Evolutionary conservation across 2,888 invertebrate genomes (phyloP).

Genomic region (Dynastes grantii): DNA sequence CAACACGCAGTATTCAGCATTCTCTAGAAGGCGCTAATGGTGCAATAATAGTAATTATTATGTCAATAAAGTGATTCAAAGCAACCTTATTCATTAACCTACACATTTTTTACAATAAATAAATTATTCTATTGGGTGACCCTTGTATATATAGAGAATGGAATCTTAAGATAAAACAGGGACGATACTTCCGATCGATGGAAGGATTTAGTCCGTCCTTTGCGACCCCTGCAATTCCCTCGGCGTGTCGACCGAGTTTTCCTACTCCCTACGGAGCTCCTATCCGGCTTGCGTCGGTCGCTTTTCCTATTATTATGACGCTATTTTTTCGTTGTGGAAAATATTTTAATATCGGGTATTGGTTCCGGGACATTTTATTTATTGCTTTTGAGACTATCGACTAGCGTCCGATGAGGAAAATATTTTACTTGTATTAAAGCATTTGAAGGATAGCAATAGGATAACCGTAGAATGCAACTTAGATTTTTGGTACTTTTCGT

Average conservation of each 20-base stretch:
- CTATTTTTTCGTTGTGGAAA: constrained; percentile 16
- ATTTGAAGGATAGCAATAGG: no score
- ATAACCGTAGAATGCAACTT: no score
- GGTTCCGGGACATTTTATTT: constrained; percentile 8
- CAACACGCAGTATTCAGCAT: no score
- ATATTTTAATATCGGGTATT: constrained; percentile 43
- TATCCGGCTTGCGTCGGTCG: background rate
- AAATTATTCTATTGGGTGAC: no score
- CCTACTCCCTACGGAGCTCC: background rate
- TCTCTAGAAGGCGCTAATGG: no score
- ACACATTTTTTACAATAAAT: no score
- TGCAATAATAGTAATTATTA: no score
- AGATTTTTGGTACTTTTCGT: no score
- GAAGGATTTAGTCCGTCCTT: background rate
- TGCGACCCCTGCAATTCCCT: background rate
- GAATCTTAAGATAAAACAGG: no score
- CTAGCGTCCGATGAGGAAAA: background rate
- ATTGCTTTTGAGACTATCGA: background rate
- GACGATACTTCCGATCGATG: background rate
- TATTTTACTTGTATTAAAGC: constrained; percentile 2
- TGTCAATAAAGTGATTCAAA: no score
- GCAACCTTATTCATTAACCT: no score
- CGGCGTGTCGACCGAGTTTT: background rate
- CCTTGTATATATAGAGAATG: no score
- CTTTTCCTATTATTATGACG: constrained; percentile 12